Evolutionary conservation across 2,888 invertebrate species (phyloP), one percentile per base, ranked within the genome.

Genomic region (Diaprepes abbreviatus): DNA sequence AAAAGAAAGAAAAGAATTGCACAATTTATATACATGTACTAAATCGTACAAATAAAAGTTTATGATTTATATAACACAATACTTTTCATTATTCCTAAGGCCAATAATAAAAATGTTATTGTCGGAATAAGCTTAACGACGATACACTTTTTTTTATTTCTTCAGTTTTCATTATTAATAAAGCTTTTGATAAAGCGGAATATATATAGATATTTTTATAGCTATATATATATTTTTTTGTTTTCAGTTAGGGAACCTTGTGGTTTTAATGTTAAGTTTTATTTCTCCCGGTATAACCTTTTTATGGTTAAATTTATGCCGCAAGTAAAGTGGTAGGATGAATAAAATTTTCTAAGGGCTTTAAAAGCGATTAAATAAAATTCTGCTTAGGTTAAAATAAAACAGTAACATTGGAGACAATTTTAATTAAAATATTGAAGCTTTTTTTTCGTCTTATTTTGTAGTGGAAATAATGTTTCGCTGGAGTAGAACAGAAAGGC

Each of bases 111-210:
- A 75, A 79, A 74, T 19, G 76, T 78, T 78, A 79, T 74, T 74
- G 75, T 74, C 75, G 74, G 75, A 79, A 78, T 77, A 76, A 78
- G 78, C 79, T 75, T 75, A 74, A 71, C 75, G 74, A 73, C 78
- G 79, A 78, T 78, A 76, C 77, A 74, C 73, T 73, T 75, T 52
- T n/a, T 58, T 79, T 77, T 78, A 75, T 80, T 77, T 77, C 77
- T 78, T 76, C 77, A 75, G 73, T 75, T 78, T 80, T 81, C 79
- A 81, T 82, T 80, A 81, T 80, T 80, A 70, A 79, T 78, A 77
- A 78, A 76, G 73, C 75, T 77, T 76, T 79, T 79, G 76, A 80
- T 80, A 80, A 80, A 80, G 79, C 77, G 75, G 72, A 73, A 67
- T 74, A 71, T 70, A 77, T 79, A 63, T n/a, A n/a, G n/a, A n/a